phyloP scores from a whole-genome alignment of 1,140 invertebrate genomes.

The Platyscapa corneri region DNA sequence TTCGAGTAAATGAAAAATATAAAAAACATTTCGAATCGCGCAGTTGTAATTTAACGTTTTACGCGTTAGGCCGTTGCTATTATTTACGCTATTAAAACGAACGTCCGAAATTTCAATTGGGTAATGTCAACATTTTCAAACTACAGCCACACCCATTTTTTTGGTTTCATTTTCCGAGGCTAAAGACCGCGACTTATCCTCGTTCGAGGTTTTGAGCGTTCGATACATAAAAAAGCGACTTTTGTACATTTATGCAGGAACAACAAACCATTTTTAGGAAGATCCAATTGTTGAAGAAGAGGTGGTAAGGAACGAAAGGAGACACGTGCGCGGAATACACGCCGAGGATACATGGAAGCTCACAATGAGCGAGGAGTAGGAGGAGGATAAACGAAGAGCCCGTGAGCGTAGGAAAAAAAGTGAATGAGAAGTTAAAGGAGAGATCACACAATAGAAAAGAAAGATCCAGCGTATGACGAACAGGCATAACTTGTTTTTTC shows the following conservation, averaged over 20 bases:
- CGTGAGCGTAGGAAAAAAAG: background rate
- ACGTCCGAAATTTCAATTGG: background rate
- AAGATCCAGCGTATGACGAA: background rate
- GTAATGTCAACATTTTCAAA: background rate
- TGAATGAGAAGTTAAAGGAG: slow-evolving; percentile 10
- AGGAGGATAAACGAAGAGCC: slow-evolving; percentile 4
- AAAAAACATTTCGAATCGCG: too few relatives aligned
- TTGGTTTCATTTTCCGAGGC: background rate
- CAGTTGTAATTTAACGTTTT: too few relatives aligned
- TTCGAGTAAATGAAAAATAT: background rate
- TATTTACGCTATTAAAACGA: too few relatives aligned
- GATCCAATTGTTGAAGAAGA: background rate
- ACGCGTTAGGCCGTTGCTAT: too few relatives aligned
- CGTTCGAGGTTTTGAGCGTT: background rate
- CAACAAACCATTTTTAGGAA: background rate
- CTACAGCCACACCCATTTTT: background rate
- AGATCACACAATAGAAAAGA: background rate
- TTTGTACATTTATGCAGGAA: too few relatives aligned
- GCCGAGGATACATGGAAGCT: background rate
- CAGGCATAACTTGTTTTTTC: slow-evolving; percentile 14
- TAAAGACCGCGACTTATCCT: background rate
- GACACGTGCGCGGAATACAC: background rate
- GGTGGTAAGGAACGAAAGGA: background rate
- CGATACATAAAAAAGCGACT: background rate
- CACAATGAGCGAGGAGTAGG: background rate